Evolutionary conservation across 2,888 invertebrate species (phyloP).

Genomic region (Odontothrips loti): DNA sequence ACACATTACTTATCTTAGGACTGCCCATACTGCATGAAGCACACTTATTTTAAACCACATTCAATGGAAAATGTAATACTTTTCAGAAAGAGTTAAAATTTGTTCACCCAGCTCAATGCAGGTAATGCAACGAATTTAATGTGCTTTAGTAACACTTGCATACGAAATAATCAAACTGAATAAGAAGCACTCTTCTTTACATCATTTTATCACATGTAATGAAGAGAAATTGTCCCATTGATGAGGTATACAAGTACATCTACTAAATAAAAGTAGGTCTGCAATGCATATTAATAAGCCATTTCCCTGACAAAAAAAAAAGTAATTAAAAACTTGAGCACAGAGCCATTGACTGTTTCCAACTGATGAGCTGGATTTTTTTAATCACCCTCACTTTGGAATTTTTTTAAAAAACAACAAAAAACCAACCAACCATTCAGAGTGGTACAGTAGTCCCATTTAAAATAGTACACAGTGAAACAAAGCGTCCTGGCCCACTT

Average conservation of each 20-base stretch:
- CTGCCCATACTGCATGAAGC: not conserved
- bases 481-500: conserved; percentile 12
- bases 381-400: not conserved
- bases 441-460: not conserved
- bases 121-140: not conserved
- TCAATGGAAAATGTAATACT: conserved; percentile 14
- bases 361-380: conserved; percentile 1
- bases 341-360: not conserved
- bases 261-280: too few relatives aligned
- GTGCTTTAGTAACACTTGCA: not conserved
- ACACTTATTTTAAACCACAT: not conserved
- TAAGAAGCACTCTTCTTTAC: too few relatives aligned
- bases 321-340: not conserved
- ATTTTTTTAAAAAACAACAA: not conserved
- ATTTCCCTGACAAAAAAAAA: not conserved
- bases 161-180: not conserved
- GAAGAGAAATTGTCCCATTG: too few relatives aligned
- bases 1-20: not conserved
- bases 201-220: too few relatives aligned
- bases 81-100: conserved; percentile 11
- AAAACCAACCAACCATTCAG: conserved; percentile 14
- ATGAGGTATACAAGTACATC: too few relatives aligned
- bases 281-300: not conserved
- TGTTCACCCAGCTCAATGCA: not conserved
- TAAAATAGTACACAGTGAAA: not conserved